Evolutionary conservation across 2,888 invertebrate species (phyloP).

Genomic region (Drosophila antonietae): DNA sequence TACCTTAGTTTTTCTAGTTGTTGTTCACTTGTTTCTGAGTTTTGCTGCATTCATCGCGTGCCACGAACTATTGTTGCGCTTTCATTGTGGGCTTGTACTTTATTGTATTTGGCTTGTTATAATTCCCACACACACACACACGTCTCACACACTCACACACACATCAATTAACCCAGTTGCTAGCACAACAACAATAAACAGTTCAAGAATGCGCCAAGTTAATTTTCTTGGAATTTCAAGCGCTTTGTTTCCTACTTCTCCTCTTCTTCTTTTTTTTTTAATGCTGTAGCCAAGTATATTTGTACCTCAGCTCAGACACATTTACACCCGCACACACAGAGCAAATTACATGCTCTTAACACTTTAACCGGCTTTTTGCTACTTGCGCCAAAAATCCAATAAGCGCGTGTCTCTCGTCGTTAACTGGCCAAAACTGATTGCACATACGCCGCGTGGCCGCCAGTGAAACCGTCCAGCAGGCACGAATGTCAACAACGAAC

Average conservation of each 20-base stretch:
- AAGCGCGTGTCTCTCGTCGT: conserved; percentile 38
- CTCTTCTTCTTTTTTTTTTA: conserved; percentile 18
- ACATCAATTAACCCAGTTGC: conserved; percentile 72
- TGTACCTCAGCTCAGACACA: conserved; percentile 30
- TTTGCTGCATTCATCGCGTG: conserved; percentile 57
- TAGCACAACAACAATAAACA: conserved; percentile 32
- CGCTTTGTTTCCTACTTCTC: conserved; percentile 20
- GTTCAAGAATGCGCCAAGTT: conserved; percentile 55
- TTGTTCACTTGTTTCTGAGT: conserved; percentile 12
- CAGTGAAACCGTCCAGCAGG: conserved; percentile 47
- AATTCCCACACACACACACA: conserved; percentile 11
- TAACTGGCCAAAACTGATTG: conserved; percentile 19
- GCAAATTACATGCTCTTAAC: conserved; percentile 37
- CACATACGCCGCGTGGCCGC: conserved; percentile 58
- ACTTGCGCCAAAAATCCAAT: conserved; percentile 73
- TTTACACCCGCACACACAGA: conserved; percentile 8
- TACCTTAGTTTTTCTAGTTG: conserved; percentile 38
- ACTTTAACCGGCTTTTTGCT: conserved; percentile 72
- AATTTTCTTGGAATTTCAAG: conserved; percentile 63
- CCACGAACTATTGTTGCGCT: conserved; percentile 47
- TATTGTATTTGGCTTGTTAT: conserved; percentile 46
- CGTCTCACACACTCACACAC: conserved; percentile 34
- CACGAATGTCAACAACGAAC: conserved; percentile 74
- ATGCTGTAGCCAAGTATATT: conserved; percentile 47
- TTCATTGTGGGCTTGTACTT: conserved; percentile 20